These are phyloP conservation scores for Athalia rosae DNA, from an alignment of 2,888 invertebrate genomes.

Conservation along the genomic window DNA sequence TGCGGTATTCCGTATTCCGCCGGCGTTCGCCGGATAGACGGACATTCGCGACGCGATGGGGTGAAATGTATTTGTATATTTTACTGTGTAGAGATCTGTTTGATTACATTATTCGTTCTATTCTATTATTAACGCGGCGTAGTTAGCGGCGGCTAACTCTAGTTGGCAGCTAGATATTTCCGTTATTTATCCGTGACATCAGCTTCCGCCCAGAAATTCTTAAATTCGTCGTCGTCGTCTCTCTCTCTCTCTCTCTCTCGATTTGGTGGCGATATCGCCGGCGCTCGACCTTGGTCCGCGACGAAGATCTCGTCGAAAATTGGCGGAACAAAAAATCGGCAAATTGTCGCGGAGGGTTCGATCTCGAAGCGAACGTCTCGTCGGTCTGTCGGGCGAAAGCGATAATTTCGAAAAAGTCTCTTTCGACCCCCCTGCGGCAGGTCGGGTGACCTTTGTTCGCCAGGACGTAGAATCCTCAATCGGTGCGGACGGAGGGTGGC, in stretches of 20 bases:
- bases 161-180: slow-evolving; percentile 5
- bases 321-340: no score
- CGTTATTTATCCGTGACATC: slow-evolving; percentile 30
- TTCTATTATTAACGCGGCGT: slow-evolving; percentile 26
- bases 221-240: slow-evolving; percentile 9
- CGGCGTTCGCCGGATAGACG: neutral
- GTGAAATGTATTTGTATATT: slow-evolving; percentile 23
- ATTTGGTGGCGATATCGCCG: neutral
- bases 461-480: slow-evolving; percentile 14
- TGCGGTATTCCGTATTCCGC: neutral
- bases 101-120: slow-evolving; percentile 24
- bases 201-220: neutral
- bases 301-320: no score
- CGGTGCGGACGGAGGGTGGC: slow-evolving; percentile 3
- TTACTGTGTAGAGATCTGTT: slow-evolving; percentile 38
- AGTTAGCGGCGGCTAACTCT: neutral
- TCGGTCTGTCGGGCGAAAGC: no score
- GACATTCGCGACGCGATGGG: neutral
- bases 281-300: no score
- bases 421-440: no score
- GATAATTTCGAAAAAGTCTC: neutral
- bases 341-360: no score
- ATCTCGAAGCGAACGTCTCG: no score
- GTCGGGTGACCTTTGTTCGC: slow-evolving; percentile 25
- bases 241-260: neutral